A percentile compares a stretch with the other conserved stretches of the same genome.
These are phyloP conservation scores for Drosophila nigritarsus DNA, from an alignment of 2,888 invertebrate genomes.

Conservation along the genomic window DNA sequence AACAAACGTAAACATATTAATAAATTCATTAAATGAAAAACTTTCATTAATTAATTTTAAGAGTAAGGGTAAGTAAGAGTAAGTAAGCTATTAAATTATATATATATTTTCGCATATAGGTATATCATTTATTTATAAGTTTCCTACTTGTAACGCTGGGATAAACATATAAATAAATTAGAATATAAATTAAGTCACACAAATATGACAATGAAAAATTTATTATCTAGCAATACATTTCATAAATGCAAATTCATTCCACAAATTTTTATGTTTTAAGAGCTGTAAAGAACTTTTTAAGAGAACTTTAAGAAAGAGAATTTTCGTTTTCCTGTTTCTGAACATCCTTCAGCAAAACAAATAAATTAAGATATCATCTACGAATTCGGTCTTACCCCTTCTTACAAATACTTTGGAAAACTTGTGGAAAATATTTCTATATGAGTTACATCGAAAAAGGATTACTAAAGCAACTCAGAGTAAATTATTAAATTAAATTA, in stretches of 20 bases:
- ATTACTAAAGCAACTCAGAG: background rate
- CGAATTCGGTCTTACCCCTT: background rate
- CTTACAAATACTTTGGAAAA: background rate
- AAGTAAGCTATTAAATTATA: background rate
- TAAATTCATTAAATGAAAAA: background rate
- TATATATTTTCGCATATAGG: background rate
- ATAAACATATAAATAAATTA: background rate
- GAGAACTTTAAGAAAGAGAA: background rate
- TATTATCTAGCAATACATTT: background rate
- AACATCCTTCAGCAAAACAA: background rate
- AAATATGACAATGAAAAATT: slow-evolving; percentile 2
- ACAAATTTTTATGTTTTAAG: background rate
- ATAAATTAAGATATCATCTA: background rate
- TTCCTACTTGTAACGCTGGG: background rate
- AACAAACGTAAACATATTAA: background rate
- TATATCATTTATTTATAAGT: background rate
- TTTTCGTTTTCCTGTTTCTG: background rate
- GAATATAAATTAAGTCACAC: background rate
- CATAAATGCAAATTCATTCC: background rate
- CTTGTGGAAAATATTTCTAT: background rate
- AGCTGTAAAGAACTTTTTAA: background rate
- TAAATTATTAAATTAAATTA: background rate
- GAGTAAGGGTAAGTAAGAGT: background rate
- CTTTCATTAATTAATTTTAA: background rate
- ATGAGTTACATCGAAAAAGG: too few relatives aligned